Evolutionary conservation across 2,113 vertebrate species (phyloP).

Genomic region (Alethe diademata): DNA sequence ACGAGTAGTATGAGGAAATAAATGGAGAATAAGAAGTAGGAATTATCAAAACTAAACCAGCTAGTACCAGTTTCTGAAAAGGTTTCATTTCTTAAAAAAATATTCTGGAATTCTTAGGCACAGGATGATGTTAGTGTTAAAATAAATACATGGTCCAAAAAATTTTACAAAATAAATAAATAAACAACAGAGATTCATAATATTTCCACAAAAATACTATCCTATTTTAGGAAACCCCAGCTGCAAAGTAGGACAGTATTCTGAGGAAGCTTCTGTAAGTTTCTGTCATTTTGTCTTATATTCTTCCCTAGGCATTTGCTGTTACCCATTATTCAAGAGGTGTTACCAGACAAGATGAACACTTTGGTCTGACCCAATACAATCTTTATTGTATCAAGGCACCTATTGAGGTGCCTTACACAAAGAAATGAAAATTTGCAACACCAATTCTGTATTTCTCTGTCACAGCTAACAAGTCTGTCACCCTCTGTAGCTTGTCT

Average conservation of each 20-base stretch:
- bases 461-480: not conserved
- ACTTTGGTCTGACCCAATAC: not conserved
- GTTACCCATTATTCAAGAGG: not conserved
- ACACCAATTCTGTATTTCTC: not conserved
- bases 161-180: not conserved
- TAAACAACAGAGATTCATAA: fast-evolving
- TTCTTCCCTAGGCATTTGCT: not conserved
- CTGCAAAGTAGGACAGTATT: not conserved
- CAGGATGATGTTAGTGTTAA: not conserved
- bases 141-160: not conserved
- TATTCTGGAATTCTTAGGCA: not conserved
- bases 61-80: not conserved
- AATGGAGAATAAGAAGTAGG: not conserved
- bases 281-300: not conserved
- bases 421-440: not conserved
- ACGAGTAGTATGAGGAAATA: not conserved
- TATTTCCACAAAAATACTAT: not conserved
- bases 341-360: not conserved
- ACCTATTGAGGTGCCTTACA: not conserved
- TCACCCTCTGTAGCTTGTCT: not conserved
- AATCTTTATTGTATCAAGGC: too few species aligned
- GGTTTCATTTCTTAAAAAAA: not conserved
- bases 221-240: not conserved
- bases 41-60: not conserved
- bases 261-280: not conserved